These are phyloP conservation scores for Pseudomugil gertrudae DNA, from an alignment of 2,797 vertebrate genomes.

Conservation along the genomic window DNA sequence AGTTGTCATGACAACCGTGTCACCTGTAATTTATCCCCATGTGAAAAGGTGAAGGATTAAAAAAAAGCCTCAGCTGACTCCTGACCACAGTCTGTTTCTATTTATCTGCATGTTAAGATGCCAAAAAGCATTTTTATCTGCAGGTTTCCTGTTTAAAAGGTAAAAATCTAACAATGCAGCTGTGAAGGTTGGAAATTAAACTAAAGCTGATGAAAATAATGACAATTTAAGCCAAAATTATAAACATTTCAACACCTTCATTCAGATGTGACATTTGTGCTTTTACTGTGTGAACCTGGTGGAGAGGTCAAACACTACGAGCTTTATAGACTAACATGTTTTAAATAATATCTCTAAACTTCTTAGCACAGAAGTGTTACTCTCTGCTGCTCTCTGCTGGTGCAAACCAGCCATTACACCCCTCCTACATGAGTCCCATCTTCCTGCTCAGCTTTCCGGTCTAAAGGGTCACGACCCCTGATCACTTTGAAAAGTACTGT, in stretches of 20 bases:
- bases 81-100: neutral
- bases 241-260: neutral
- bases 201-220: neutral
- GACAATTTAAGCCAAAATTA: neutral
- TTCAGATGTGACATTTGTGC: too few species aligned
- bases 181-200: neutral
- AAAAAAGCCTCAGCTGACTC: neutral
- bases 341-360: neutral
- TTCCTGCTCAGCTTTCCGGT: neutral
- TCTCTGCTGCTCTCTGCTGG: slow-evolving; percentile 60
- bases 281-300: too few species aligned
- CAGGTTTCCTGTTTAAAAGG: neutral
- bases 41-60: slow-evolving; percentile 9
- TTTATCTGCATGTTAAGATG: neutral
- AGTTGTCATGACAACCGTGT: slow-evolving; percentile 47
- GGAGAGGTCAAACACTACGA: too few species aligned
- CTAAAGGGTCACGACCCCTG: neutral
- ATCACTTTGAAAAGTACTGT: too few species aligned
- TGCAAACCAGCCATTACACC: neutral
- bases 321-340: neutral
- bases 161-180: neutral
- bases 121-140: neutral
- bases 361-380: neutral
- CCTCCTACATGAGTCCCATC: neutral
- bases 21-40: slow-evolving; percentile 7